A percentile compares a stretch with the other conserved stretches of the same genome.
phyloP scores from a whole-genome alignment of 2,888 invertebrate species.

The Cephalotes varians region DNA sequence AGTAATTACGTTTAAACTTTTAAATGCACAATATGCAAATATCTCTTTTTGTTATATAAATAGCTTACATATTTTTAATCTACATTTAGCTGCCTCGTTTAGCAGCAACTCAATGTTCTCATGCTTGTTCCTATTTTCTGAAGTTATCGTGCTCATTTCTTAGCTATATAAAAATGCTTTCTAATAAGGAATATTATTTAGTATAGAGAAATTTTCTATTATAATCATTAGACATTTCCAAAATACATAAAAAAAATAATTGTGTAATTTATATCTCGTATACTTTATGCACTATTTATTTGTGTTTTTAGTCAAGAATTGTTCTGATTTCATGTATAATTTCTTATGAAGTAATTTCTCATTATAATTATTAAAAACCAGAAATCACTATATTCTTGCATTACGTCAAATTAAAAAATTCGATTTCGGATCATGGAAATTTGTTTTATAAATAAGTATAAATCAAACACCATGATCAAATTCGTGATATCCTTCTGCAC shows the following conservation, averaged over 20 bases:
- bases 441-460: background rate
- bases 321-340: background rate
- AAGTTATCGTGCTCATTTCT: background rate
- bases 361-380: conserved; percentile 1
- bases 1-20: conserved; percentile 11
- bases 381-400: background rate
- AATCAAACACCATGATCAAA: conserved; percentile 86
- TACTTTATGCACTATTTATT: background rate
- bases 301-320: background rate
- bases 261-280: background rate
- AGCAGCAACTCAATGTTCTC: background rate
- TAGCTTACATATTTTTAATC: conserved; percentile 19
- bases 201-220: background rate
- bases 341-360: conserved; percentile 11
- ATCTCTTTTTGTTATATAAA: conserved; percentile 46
- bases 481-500: conserved; percentile 95
- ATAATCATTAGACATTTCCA: background rate
- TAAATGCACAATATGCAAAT: conserved; percentile 33
- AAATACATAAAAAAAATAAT: conserved; percentile 41
- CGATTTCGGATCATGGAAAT: conserved; percentile 8
- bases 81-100: conserved; percentile 7
- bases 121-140: background rate
- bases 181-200: conserved; percentile 8
- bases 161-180: background rate
- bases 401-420: background rate